Evolutionary conservation across 2,113 vertebrate genomes (phyloP), one percentile per base, ranked within the genome.

Genomic region (Mustela lutreola): DNA sequence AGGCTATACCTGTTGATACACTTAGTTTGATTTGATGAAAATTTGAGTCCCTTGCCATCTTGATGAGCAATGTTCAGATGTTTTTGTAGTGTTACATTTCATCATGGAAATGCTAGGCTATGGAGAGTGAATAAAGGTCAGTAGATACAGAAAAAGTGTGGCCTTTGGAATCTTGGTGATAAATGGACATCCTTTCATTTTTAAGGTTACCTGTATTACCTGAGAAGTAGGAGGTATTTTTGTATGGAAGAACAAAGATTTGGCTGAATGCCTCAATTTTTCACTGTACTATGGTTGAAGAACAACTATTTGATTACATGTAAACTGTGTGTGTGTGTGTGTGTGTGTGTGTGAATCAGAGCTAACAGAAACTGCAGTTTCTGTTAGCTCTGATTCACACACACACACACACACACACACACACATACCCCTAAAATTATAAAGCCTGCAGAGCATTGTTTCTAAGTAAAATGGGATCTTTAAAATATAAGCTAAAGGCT

Each of bases 381-480:
- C 85, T 71, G 7, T 93, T 67, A 75, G 8, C 53, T 65, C 89
- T 36, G 31, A 5, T 98, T 88, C 45, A 45, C 45, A 45, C 45
- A 45, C 45, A 45, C 18, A 81, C 42, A 93, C 48, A 42, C 10
- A 31, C 2, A 33, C 39, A n/a, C 19, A 18, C 26, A 16, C 19
- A 39, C 14, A 24, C 11, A 39, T 48, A 36, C 53, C 18, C 16
- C 45, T 73, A 87, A 97, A 98, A 97, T 97, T 86, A 84, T 33
- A 33, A 67, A 84, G 62, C 18, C 76, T 4, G 10, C 2, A 9
- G 48, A 96, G 10, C n/a, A 73, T 36, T 90, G 15, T 97, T 98
- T 98, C 96, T 97, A 94, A 98, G 96, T 96, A 95, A 98, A 98
- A 97, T 79, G 16, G 89, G 31, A 90, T 91, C 45, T 98, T 83